These are phyloP conservation scores for Noctua comes DNA, from an alignment of 2,888 invertebrate genomes.

Conservation along the genomic window DNA sequence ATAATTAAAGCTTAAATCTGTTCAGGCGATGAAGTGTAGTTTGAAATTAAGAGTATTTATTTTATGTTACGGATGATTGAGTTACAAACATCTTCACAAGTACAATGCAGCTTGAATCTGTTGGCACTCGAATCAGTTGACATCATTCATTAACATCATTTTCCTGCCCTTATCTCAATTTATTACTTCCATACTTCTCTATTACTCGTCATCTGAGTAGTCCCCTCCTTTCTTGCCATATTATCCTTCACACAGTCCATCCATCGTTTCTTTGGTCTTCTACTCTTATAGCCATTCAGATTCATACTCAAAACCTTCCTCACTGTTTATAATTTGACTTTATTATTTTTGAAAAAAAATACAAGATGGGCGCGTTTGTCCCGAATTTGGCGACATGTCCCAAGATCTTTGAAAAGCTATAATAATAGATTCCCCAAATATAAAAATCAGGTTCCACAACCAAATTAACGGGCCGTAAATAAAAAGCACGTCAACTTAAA, in stretches of 20 bases:
- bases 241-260: no score
- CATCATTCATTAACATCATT: not conserved
- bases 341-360: not conserved
- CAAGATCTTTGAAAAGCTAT: not conserved
- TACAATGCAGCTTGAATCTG: not conserved
- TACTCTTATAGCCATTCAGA: not conserved
- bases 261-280: not conserved
- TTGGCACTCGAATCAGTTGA: not conserved
- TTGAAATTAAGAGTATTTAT: not conserved
- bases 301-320: not conserved
- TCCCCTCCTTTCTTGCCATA: not conserved
- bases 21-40: not conserved
- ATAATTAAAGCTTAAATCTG: not conserved
- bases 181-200: not conserved
- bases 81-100: not conserved
- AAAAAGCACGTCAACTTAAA: slow-evolving; percentile 23
- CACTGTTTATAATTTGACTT: not conserved
- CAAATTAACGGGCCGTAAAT: not conserved
- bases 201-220: not conserved
- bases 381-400: not conserved
- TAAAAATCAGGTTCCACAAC: not conserved
- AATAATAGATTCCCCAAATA: not conserved
- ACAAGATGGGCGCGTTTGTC: not conserved
- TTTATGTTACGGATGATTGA: no score
- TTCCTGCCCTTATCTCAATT: not conserved